Evolutionary conservation across 2,888 invertebrate genomes (phyloP), one percentile per base, ranked within the genome.

Genomic region (Meiosimyza platycephala): DNA sequence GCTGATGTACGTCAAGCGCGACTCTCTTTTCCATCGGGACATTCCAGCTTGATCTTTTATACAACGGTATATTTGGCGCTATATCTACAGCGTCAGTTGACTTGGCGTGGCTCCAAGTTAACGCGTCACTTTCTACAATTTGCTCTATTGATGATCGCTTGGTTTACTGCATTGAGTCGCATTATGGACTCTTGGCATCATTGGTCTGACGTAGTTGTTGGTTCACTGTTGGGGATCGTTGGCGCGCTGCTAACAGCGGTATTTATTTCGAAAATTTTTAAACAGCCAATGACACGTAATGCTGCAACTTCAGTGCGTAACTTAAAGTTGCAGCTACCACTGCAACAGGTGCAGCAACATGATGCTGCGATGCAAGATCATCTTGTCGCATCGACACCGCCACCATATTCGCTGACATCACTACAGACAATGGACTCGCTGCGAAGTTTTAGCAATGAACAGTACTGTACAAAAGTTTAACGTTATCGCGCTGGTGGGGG

Each of bases 1-100:
- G 81, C 87, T 80, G 88, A 92, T 75, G 87, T 93, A 77, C 93
- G 93, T 78, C 94, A 94, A 85, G 89, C 93, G 88, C 90, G 94
- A 78, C 90, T 96, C 73, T 96, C 96, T 33, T 97, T 97, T 87
- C 96, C 96, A 71, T 96, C 95, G 75, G 96, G 96, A 22, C 96
- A 97, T 87, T 94, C 96, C 12, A 95, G 95, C 6, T 93, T 96
- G 88, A 93, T 94, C 13, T 93, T 94, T 79, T 96, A 93, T 82
- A 91, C 93, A 54, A 93, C 95, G 93, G 84, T 95, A 64, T 96
- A 94, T 88, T 90, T 94, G 80, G 91, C 92, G 81, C 90, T 98
- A 76, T 98, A 97, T 86, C 88, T 98, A 18, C 96, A 98, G 82
- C 90, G 92, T 66, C 91, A 95, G 57, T 89, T 97, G 86, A 92